Evolutionary conservation across 2,888 invertebrate genomes (phyloP).

Genomic region (Siphlonurus alternatus): DNA sequence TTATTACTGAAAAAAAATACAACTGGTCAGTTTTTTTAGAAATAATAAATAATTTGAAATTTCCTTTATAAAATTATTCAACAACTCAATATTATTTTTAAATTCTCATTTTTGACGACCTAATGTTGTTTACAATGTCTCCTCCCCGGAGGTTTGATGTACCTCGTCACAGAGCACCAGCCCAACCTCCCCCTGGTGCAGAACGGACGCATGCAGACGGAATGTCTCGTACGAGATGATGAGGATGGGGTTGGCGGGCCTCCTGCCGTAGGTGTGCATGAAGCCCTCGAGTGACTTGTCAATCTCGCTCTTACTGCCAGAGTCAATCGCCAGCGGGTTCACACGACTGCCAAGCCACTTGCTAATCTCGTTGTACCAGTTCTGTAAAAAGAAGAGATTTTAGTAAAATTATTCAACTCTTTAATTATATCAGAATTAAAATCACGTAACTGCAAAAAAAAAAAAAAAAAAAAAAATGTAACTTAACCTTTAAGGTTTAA

Average conservation of each 20-base stretch:
- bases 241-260: slow-evolving; percentile 77
- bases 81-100: neutral
- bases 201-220: slow-evolving; percentile 73
- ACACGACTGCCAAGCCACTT: slow-evolving; percentile 89
- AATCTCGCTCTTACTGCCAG: slow-evolving; percentile 72
- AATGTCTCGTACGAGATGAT: slow-evolving; percentile 99
- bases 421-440: no score
- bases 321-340: slow-evolving; percentile 63
- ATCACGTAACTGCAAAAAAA: neutral
- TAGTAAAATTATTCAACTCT: no score
- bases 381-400: slow-evolving; percentile 30
- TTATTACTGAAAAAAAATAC: no score
- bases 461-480: neutral
- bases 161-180: slow-evolving; percentile 95
- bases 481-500: no score
- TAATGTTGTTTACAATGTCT: neutral
- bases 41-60: no score
- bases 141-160: slow-evolving; percentile 12
- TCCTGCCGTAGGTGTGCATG: slow-evolving; percentile 54
- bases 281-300: slow-evolving; percentile 64
- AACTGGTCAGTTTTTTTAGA: no score
- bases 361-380: slow-evolving; percentile 96
- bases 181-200: slow-evolving; percentile 84
- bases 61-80: neutral
- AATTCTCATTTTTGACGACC: neutral